phyloP scores from a whole-genome alignment of 2,113 vertebrate genomes.

The Ascaphus truei region DNA sequence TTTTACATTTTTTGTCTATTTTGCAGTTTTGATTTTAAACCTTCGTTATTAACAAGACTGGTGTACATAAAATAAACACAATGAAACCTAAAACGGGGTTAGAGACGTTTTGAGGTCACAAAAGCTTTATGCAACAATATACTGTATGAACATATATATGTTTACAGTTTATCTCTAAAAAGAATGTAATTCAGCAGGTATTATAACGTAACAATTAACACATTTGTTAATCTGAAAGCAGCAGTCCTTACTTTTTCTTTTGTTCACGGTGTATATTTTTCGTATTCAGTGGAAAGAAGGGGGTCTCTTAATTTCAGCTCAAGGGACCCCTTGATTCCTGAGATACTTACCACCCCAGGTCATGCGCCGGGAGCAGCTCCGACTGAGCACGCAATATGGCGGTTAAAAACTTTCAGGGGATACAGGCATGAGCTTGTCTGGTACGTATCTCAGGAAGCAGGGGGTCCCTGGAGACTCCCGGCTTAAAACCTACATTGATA shows the following conservation, averaged over 20 bases:
- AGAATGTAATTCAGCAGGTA: slow-evolving; percentile 47
- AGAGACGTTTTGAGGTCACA: slow-evolving; percentile 13
- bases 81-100: neutral
- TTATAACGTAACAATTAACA: slow-evolving; percentile 36
- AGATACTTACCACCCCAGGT: too few species aligned
- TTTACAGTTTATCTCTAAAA: slow-evolving; percentile 34
- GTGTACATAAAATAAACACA: neutral
- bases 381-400: too few species aligned
- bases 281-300: too few species aligned
- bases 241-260: slow-evolving; percentile 17
- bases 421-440: too few species aligned
- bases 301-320: too few species aligned
- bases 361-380: too few species aligned
- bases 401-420: too few species aligned
- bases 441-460: too few species aligned
- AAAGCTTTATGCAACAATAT: slow-evolving; percentile 6
- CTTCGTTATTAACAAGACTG: slow-evolving; percentile 36
- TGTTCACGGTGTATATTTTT: too few species aligned
- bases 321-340: too few species aligned
- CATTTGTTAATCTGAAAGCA: slow-evolving; percentile 23
- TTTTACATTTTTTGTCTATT: slow-evolving; percentile 34
- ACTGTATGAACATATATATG: slow-evolving; percentile 29
- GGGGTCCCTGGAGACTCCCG: too few species aligned
- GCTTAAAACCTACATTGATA: too few species aligned
- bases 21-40: slow-evolving; percentile 51